These are phyloP conservation scores for Andrena camellia DNA, from an alignment of 2,888 invertebrate species.

Conservation along the genomic window DNA sequence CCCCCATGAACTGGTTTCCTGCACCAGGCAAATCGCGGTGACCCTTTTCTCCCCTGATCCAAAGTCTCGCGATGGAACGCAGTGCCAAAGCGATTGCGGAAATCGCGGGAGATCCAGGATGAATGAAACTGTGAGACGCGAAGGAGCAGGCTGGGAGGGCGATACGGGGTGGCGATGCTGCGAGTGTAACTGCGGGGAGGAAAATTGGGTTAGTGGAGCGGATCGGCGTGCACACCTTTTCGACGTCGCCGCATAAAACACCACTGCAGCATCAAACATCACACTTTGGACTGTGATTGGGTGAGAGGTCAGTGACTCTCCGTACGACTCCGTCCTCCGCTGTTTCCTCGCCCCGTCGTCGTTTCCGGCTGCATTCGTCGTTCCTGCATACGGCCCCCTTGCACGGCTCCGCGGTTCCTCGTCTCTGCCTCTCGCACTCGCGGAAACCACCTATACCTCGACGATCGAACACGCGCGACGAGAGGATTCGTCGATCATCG, in stretches of 20 bases:
- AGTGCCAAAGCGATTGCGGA: constrained; percentile 26
- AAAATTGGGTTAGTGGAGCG: constrained; percentile 64
- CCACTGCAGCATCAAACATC: constrained; percentile 84
- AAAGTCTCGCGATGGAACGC: not conserved
- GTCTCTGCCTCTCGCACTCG: not conserved
- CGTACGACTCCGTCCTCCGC: constrained; percentile 62
- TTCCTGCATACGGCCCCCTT: constrained; percentile 50
- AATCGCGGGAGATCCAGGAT: constrained; percentile 29
- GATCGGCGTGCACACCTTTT: constrained; percentile 78
- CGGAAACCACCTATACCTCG: not conserved
- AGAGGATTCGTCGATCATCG: not conserved
- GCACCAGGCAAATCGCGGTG: not conserved
- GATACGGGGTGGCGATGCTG: constrained; percentile 26
- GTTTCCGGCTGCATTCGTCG: constrained; percentile 70
- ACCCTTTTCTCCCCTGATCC: not conserved
- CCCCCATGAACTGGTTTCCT: not conserved
- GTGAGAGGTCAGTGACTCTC: constrained; percentile 81
- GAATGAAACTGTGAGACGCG: constrained; percentile 36
- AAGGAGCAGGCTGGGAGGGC: constrained; percentile 9
- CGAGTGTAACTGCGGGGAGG: constrained; percentile 56
- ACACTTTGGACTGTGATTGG: constrained; percentile 78
- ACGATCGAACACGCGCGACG: not conserved
- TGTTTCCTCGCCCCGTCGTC: constrained; percentile 67
- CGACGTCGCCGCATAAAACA: constrained; percentile 82
- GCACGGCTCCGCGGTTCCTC: constrained; percentile 28